Evolutionary conservation across 1,140 invertebrate species (phyloP).

Genomic region (Apis florea): DNA sequence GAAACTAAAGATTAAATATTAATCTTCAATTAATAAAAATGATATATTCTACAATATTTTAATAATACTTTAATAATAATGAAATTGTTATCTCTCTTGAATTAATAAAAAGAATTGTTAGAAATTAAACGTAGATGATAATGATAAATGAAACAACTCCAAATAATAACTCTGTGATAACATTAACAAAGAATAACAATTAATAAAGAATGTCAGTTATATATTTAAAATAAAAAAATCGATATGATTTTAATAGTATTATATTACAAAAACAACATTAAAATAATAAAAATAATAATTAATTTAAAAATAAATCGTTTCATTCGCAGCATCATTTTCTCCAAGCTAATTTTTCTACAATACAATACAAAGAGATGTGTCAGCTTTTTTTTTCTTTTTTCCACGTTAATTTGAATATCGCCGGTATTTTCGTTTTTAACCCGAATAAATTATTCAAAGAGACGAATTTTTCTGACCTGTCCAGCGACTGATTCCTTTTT

Average conservation of each 20-base stretch:
- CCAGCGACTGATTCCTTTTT: constrained; percentile 2
- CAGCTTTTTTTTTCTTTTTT: not conserved
- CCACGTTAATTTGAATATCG: not conserved
- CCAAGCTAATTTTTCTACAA: not conserved
- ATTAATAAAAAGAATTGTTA: too few relatives aligned
- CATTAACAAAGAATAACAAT: too few relatives aligned
- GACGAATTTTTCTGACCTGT: not conserved
- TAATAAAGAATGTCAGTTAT: not conserved
- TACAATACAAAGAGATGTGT: too few relatives aligned
- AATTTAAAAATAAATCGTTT: not conserved
- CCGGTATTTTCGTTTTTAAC: not conserved
- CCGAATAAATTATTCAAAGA: constrained; percentile 6
- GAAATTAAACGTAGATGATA: too few relatives aligned
- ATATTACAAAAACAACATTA: not conserved
- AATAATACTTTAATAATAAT: too few relatives aligned
- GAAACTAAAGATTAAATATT: not conserved
- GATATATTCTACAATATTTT: not conserved
- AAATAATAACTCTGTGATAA: too few relatives aligned
- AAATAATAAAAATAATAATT: not conserved
- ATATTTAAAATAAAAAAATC: not conserved
- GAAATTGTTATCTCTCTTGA: too few relatives aligned
- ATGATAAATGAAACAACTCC: too few relatives aligned
- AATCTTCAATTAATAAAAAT: not conserved
- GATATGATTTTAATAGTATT: not conserved
- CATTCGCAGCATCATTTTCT: not conserved